Conservation (phyloP, 2,113 vertebrate species). For the Pseudorectes ferrugineus region DNA sequence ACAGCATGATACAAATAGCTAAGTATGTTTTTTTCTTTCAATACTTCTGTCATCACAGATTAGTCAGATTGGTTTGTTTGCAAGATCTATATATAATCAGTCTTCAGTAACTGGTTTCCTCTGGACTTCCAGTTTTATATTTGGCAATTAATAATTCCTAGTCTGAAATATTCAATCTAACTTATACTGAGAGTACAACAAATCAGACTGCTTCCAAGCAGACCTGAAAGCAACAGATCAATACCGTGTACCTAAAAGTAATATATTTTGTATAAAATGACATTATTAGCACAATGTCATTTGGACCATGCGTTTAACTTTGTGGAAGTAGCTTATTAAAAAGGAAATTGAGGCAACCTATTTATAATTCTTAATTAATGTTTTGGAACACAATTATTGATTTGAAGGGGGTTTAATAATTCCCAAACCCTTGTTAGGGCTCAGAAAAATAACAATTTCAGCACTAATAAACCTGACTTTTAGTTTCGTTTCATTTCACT, state of each 20-base stretch:
- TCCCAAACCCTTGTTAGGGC: background rate
- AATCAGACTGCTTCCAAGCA: background rate
- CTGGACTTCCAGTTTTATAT: background rate
- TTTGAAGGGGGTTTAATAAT: background rate
- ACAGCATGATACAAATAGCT: background rate
- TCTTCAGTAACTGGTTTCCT: background rate
- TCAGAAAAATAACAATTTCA: background rate
- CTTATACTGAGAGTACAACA: background rate
- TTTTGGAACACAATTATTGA: background rate
- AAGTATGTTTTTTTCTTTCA: background rate
- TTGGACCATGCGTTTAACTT: background rate
- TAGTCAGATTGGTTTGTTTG: background rate
- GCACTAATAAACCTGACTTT: background rate
- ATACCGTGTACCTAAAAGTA: background rate
- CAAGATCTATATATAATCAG: background rate
- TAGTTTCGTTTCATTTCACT: background rate
- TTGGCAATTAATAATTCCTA: background rate
- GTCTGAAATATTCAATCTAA: background rate
- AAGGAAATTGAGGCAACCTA: background rate
- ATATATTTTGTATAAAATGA: background rate
- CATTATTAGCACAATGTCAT: background rate
- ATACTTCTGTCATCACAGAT: background rate
- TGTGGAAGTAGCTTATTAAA: background rate
- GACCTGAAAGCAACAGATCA: background rate
- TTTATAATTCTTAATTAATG: constrained; percentile 34